A percentile compares a stretch with the other conserved stretches of the same genome.
These are phyloP conservation scores for Rhabdornis inornatus DNA, from an alignment of 2,113 vertebrate genomes.

Conservation along the genomic window DNA sequence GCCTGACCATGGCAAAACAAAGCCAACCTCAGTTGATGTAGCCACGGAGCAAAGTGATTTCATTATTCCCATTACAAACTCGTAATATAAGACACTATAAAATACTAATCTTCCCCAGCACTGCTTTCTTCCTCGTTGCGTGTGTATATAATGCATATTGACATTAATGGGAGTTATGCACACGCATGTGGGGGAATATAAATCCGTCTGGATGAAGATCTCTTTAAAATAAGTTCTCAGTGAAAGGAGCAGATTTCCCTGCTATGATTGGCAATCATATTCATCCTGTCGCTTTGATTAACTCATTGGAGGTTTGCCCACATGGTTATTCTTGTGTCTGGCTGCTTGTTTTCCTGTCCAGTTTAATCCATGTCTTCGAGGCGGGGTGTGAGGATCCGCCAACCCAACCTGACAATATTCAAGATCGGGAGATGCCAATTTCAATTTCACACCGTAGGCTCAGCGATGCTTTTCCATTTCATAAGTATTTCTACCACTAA, in stretches of 20 bases:
- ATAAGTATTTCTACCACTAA: slow-evolving; percentile 38
- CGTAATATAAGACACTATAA: background rate
- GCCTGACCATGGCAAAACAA: background rate
- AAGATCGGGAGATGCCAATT: slow-evolving; percentile 3
- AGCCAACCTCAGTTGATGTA: background rate
- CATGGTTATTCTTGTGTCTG: slow-evolving; percentile 1
- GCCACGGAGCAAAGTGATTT: background rate
- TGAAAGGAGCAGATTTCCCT: slow-evolving; percentile 19
- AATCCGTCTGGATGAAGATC: slow-evolving; percentile 36
- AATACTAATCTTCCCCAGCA: slow-evolving; percentile 28
- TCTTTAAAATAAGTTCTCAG: background rate
- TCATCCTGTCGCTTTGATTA: slow-evolving; percentile 9
- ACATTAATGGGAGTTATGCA: slow-evolving; percentile 19
- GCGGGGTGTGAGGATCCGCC: background rate
- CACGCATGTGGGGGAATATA: background rate
- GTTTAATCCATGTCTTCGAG: slow-evolving; percentile 20
- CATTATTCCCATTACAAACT: background rate
- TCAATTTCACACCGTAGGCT: slow-evolving; percentile 14
- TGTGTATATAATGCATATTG: slow-evolving; percentile 25
- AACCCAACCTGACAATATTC: slow-evolving; percentile 9
- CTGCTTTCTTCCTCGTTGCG: background rate
- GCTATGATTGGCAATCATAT: slow-evolving; percentile 58
- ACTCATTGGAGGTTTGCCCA: slow-evolving; percentile 9
- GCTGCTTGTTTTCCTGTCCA: background rate
- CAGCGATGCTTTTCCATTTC: slow-evolving; percentile 40